A percentile compares a stretch with the other conserved stretches of the same genome.
These are phyloP conservation scores for Acridotheres tristis DNA, from an alignment of 2,797 vertebrate species.

Conservation along the genomic window DNA sequence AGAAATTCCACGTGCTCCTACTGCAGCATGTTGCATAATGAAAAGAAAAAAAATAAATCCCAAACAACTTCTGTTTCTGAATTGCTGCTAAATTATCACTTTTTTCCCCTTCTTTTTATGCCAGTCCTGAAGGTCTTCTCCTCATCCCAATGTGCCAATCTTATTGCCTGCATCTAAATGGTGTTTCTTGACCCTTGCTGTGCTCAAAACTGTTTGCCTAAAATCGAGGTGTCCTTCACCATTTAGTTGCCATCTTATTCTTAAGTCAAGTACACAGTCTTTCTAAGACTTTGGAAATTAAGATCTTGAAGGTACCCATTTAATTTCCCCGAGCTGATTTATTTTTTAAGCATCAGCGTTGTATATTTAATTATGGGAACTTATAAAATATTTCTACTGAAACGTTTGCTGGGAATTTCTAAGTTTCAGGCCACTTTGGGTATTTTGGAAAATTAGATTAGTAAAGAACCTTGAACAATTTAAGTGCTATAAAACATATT, in stretches of 20 bases:
- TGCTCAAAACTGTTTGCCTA: not conserved
- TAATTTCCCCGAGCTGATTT: not conserved
- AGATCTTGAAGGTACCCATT: not conserved
- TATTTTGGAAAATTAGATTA: constrained; percentile 40
- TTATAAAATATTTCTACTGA: constrained; percentile 18
- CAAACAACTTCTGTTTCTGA: not conserved
- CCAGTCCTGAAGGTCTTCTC: not conserved
- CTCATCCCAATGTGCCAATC: not conserved
- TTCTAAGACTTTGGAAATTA: not conserved
- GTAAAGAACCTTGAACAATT: constrained; percentile 27
- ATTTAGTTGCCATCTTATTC: not conserved
- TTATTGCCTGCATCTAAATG: rapidly evolving
- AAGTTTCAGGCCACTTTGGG: constrained; percentile 10
- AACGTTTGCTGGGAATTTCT: not conserved
- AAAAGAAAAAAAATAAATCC: too few species aligned
- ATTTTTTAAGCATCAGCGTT: not conserved
- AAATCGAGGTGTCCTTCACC: not conserved
- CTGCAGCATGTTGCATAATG: not conserved
- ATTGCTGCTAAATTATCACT: not conserved
- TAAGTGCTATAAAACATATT: not conserved
- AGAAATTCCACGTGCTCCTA: not conserved
- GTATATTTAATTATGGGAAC: constrained; percentile 8
- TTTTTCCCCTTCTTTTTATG: rapidly evolving
- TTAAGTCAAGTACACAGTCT: not conserved
- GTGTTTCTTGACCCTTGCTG: not conserved